Conservation (phyloP, 2,888 invertebrate genomes). For the Pachycephus smyrnensis region DNA sequence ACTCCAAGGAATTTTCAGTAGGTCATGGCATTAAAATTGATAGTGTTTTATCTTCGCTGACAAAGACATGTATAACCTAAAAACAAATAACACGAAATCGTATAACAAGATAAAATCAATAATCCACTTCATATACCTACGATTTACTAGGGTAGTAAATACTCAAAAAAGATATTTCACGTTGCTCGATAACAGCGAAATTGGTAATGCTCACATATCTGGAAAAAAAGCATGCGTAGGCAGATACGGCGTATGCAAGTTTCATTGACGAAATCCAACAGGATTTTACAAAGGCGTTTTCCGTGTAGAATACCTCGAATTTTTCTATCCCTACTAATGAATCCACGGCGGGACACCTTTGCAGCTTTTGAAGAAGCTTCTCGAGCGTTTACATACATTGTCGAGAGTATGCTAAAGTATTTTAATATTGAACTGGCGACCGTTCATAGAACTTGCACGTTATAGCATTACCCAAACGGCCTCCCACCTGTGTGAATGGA, state of each 20-base stretch:
- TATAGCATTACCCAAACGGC: conserved; percentile 44
- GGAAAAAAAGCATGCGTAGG: background rate
- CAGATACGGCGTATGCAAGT: conserved; percentile 6
- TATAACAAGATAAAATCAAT: background rate
- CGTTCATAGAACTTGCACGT: conserved; percentile 17
- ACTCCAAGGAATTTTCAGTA: background rate
- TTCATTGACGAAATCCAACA: conserved; percentile 25
- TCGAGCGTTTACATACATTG: conserved; percentile 16
- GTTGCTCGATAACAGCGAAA: background rate
- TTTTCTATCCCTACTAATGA: background rate
- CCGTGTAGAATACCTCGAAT: background rate
- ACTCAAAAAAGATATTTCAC: background rate
- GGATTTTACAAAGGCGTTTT: background rate
- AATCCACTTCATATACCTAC: too few relatives aligned
- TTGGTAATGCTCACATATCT: background rate
- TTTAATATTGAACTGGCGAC: conserved; percentile 56
- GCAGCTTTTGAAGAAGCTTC: conserved; percentile 37
- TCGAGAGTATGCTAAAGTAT: conserved; percentile 55
- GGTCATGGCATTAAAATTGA: background rate
- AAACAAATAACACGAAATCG: background rate
- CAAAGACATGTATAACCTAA: background rate
- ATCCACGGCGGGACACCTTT: conserved; percentile 6
- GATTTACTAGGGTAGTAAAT: too few relatives aligned
- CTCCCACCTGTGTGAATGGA: conserved; percentile 52
- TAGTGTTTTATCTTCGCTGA: background rate